Base-by-base conservation (phyloP, 2,888 invertebrate genomes). In the Oligia strigilis region DNA sequence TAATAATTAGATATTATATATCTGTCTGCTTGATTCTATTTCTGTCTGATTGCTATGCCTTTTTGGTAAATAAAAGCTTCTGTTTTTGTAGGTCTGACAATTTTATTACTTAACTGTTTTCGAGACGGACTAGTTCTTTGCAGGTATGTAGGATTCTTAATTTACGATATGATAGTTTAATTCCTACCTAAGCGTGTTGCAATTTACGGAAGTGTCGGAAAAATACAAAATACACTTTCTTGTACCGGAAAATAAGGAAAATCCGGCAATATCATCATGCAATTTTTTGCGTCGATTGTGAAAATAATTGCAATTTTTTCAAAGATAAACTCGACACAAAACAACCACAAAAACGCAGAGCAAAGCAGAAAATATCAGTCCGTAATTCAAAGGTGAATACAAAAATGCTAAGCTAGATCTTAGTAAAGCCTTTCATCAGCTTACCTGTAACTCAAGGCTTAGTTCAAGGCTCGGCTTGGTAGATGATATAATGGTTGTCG, bases 401-500 rank as follows among this genome's bases (percentile, higher is more conserved):
- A 74, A 72, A 65, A 46, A 58, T 58, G 14, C 23, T 23, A 49
- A 76, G 72, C 62, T 46, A 19, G 62, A 72, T 64, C 64, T 76
- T 75, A 62, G 71, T 62, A 77, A 75, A 77, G 71, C 64, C 52
- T 84, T 88, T 77, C 46, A 66, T 72, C 62, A 77, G 81, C 67
- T 69, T 71, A 65, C 74, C 77, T 82, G 80, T 82, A 81, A 43
- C 43, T 77, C 81, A 87, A 87, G 87, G 83, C 73, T 69, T 83
- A 88, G 90, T 92, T 91, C 92, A 92, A 92, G 91, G 90, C 85
- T 86, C 29, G 9, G 29, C 60, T 79, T 77, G 71, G 55, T 66
- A 58, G 77, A 85, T 90, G 88, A 89, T 78, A 88, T 91, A 92
- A 91, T 89, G 77, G 82, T 65, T 43, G 80, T 65, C 58, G 77